Evolutionary conservation across 1,140 invertebrate genomes (phyloP).

Genomic region (Aphelinus certus): DNA sequence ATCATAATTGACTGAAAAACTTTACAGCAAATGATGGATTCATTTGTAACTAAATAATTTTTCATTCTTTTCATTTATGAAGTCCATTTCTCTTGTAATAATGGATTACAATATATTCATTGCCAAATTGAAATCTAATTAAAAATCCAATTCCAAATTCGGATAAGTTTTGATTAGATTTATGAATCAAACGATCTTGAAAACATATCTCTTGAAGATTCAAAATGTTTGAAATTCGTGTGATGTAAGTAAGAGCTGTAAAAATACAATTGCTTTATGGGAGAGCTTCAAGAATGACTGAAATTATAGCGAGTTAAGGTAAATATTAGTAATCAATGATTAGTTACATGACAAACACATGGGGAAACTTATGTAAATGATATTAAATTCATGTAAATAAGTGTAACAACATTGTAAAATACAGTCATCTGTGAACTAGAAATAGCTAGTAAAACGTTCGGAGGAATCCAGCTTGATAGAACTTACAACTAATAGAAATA

Average conservation of each 20-base stretch:
- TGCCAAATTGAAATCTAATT: conserved; percentile 6
- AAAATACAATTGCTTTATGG: background rate
- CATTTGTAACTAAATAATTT: too few species aligned
- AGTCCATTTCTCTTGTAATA: background rate
- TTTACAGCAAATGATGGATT: too few species aligned
- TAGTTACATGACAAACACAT: conserved; percentile 26
- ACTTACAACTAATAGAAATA: too few species aligned
- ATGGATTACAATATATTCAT: conserved; percentile 16
- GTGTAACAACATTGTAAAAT: conserved; percentile 31
- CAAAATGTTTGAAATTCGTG: conserved; percentile 18
- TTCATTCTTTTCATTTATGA: conserved; percentile 15
- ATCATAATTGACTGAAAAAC: too few species aligned
- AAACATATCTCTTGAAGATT: conserved; percentile 26
- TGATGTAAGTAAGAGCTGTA: background rate
- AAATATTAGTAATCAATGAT: conserved; percentile 26
- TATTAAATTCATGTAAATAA: conserved; percentile 36
- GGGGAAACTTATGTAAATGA: conserved; percentile 25
- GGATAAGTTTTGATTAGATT: too few species aligned
- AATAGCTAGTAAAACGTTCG: background rate
- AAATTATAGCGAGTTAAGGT: conserved; percentile 27
- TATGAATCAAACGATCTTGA: background rate
- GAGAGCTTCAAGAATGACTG: conserved; percentile 28
- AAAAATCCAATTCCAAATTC: background rate
- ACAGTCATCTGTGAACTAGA: conserved; percentile 9
- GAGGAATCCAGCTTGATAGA: too few species aligned